These are phyloP conservation scores for Meteorus cinctellus DNA, from an alignment of 2,888 invertebrate genomes.

Conservation along the genomic window DNA sequence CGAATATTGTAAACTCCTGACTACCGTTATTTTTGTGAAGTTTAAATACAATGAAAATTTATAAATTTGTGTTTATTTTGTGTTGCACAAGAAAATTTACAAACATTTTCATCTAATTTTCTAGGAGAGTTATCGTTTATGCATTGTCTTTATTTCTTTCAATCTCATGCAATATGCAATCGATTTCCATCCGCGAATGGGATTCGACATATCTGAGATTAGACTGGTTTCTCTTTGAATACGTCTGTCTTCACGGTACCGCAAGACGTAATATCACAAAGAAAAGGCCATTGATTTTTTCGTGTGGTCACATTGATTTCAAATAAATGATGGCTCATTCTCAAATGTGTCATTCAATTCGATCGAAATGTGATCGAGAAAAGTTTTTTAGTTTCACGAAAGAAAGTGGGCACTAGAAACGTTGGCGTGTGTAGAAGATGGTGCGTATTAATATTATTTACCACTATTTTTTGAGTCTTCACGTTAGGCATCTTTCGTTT, in stretches of 20 bases:
- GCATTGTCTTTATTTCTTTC: not conserved
- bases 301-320: not conserved
- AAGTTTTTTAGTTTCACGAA: slow-evolving; percentile 4
- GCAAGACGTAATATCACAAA: no score
- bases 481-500: not conserved
- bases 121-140: slow-evolving; percentile 33
- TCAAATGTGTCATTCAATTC: not conserved
- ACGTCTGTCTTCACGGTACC: no score
- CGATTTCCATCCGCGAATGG: not conserved
- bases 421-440: slow-evolving; percentile 1
- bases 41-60: slow-evolving; percentile 51
- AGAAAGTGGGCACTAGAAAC: not conserved
- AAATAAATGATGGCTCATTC: not conserved
- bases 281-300: no score
- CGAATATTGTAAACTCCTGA: not conserved
- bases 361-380: not conserved
- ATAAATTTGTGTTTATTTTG: slow-evolving; percentile 63
- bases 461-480: not conserved
- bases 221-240: no score
- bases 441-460: slow-evolving; percentile 11
- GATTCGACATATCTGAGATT: no score
- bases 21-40: slow-evolving; percentile 22
- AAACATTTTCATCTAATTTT: slow-evolving; percentile 59
- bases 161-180: not conserved
- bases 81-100: slow-evolving; percentile 68